Percentiles rank a stretch among this genome's conserved stretches.
Evolutionary conservation across 1,140 invertebrate species (phyloP).

Genomic region (Drosophila yakuba): DNA sequence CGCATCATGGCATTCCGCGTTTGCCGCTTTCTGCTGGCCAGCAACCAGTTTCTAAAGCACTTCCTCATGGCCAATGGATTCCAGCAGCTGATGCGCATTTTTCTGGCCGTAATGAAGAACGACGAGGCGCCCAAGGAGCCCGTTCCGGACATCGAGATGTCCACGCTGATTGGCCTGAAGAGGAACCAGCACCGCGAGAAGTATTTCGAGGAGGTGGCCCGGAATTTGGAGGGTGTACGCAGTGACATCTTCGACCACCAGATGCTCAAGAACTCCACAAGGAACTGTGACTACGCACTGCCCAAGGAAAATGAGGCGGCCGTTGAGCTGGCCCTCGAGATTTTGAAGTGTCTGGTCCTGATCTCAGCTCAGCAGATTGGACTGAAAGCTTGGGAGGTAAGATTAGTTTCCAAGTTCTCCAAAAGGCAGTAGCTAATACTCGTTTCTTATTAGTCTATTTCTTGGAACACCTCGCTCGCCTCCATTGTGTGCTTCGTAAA

Average conservation of each 20-base stretch:
- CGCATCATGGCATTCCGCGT: constrained; percentile 80
- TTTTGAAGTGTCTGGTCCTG: constrained; percentile 73
- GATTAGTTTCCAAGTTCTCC: background rate
- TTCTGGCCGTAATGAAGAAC: constrained; percentile 76
- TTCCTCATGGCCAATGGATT: constrained; percentile 74
- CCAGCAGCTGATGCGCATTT: constrained; percentile 68
- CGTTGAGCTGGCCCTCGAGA: constrained; percentile 72
- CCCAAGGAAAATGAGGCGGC: constrained; percentile 66
- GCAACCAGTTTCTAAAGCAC: constrained; percentile 68
- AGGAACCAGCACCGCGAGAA: constrained; percentile 80
- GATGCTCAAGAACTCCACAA: constrained; percentile 70
- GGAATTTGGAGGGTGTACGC: constrained; percentile 77
- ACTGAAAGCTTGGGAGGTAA: constrained; percentile 66
- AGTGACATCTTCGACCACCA: constrained; percentile 81
- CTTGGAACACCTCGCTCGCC: constrained; percentile 58
- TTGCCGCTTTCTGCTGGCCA: constrained; percentile 69
- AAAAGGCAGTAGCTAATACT: no score
- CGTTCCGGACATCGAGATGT: constrained; percentile 54
- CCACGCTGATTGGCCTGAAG: constrained; percentile 65
- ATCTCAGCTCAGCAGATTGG: constrained; percentile 72
- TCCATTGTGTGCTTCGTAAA: constrained; percentile 75
- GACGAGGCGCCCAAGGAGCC: constrained; percentile 53
- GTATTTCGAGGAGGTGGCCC: constrained; percentile 82
- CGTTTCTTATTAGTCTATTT: constrained; percentile 33
- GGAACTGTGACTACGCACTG: constrained; percentile 64